phyloP scores from a whole-genome alignment of 1,140 invertebrate genomes.

The Homalodisca vitripennis region DNA sequence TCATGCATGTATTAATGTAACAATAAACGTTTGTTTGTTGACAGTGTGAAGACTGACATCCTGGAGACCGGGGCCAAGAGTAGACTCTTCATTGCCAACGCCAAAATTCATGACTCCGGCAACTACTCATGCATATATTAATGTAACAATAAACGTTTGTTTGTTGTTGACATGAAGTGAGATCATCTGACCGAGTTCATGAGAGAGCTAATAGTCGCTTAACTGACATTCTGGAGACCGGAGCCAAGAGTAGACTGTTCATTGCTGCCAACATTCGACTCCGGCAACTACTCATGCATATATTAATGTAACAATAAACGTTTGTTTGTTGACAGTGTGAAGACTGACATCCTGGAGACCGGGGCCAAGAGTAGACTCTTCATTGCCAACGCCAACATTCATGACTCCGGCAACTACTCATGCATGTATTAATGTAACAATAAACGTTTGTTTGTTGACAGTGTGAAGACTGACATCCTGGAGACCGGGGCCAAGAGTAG shows the following conservation, averaged over 20 bases:
- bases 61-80: constrained; percentile 73
- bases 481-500: constrained; percentile 73
- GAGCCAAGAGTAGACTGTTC: constrained; percentile 74
- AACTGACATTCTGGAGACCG: constrained; percentile 73
- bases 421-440: too few relatives aligned
- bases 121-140: constrained; percentile 89
- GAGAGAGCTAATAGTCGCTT: too few relatives aligned
- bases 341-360: constrained; percentile 74
- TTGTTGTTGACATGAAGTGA: too few relatives aligned
- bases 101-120: constrained; percentile 79
- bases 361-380: constrained; percentile 76
- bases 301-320: too few relatives aligned
- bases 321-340: constrained; percentile 59
- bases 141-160: too few relatives aligned
- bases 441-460: constrained; percentile 47
- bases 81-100: constrained; percentile 75
- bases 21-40: not conserved
- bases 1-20: too few relatives aligned
- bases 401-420: constrained; percentile 87
- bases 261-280: constrained; percentile 78
- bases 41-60: constrained; percentile 80
- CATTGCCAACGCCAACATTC: constrained; percentile 73
- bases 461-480: constrained; percentile 78
- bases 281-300: too few relatives aligned
- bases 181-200: too few relatives aligned